Evolutionary conservation across 2,888 invertebrate species (phyloP), one percentile per base, ranked within the genome.

Genomic region (Coronaproctus castanopsis): DNA sequence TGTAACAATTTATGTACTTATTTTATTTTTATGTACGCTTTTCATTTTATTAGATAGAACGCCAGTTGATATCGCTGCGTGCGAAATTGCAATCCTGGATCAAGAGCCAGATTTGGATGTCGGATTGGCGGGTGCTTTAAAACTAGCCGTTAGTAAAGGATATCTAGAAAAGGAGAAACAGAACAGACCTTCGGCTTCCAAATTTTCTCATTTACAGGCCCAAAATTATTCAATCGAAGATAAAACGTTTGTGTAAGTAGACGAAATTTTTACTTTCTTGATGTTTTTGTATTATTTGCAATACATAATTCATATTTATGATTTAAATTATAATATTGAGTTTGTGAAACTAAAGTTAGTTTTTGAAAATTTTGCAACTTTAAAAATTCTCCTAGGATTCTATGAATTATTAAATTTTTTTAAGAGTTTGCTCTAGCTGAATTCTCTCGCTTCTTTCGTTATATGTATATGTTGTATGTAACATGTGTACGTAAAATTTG

Each of bases 91-190:
- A 63, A 84, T 87, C 65, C 75, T 96, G 66, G 92, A 90, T 69
- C 90, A 90, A 65, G 96, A 97, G 74, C 95, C 95, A 1, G 83
- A 88, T 68, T 82, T 92, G 56, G 87, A 87, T 62, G 79, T 82
- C n/a, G 96, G 97, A 57, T 83, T 97, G 62, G 91, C 85, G 52
- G 91, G 89, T 64, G 95, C 96, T 18, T 76, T 97, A 62, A 81
- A 83, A 68, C 75, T 96, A 63, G 96, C 96, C 22, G 80, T 86
- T 71, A 90, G 89, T 69, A 97, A 97, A 77, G 96, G 90, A 10
- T 93, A 92, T 73, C 77, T 93, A 61, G 90, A 91, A 71, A 83
- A 84, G 65, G 87, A 87, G 66, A 80, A 82, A 57, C 77, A 78
- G 60, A 85, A 85, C 70, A 72, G 82, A n/a, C 80, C 80, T 0